These are phyloP conservation scores for Cantharis flavilabris DNA, from an alignment of 2,888 invertebrate genomes.

Conservation along the genomic window DNA sequence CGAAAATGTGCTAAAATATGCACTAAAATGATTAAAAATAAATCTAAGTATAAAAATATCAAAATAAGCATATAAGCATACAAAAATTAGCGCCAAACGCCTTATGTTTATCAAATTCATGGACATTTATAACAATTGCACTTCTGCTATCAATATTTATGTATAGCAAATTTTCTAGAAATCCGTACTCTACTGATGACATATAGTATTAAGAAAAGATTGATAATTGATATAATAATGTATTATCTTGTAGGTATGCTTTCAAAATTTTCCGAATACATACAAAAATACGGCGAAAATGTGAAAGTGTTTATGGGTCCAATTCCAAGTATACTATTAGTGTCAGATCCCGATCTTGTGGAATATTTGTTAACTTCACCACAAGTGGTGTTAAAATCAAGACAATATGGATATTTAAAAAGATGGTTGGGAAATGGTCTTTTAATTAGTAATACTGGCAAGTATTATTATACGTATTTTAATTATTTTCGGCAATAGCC, in stretches of 20 bases:
- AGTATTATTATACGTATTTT: neutral
- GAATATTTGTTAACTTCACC: constrained; percentile 44
- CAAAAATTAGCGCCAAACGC: no score
- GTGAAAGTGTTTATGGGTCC: constrained; percentile 31
- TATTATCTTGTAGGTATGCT: constrained; percentile 21
- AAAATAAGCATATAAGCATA: no score
- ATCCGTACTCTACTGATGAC: no score
- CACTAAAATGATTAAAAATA: no score
- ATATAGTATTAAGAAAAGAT: no score
- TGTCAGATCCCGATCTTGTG: constrained; percentile 25
- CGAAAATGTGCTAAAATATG: no score
- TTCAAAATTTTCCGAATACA: constrained; percentile 13
- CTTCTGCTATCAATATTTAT: no score
- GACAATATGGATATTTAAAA: constrained; percentile 44
- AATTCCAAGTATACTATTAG: constrained; percentile 14
- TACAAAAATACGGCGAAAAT: constrained; percentile 24
- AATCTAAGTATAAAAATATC: no score
- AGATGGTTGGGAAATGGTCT: constrained; percentile 52
- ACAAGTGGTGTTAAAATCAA: constrained; percentile 45
- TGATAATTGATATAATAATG: no score
- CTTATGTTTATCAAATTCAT: no score
- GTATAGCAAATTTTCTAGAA: no score
- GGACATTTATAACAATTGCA: no score
- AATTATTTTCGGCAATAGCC: neutral
- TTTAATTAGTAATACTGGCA: constrained; percentile 33